Conservation (phyloP, 2,797 vertebrate species). For the Pipistrellus kuhlii region DNA sequence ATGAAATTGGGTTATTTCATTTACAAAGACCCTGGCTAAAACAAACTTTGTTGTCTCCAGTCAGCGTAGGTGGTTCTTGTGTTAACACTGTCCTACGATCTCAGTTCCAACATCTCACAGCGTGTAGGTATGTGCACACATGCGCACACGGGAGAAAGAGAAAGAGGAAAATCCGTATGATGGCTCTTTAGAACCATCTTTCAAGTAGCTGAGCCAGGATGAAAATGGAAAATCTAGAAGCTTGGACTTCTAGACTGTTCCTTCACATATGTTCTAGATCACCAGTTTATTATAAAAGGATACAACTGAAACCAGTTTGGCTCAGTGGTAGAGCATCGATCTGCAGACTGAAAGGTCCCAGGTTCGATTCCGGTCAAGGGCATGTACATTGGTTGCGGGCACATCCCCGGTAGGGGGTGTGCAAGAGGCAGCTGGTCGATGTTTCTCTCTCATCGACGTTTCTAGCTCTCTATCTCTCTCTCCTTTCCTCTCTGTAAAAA, state of each 20-base stretch:
- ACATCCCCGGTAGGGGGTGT: no score
- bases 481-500: no score
- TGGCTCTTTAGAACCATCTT: not conserved
- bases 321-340: no score
- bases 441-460: no score
- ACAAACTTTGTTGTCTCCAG: not conserved
- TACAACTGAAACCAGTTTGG: not conserved
- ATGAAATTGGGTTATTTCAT: not conserved
- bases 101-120: not conserved
- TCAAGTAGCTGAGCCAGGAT: not conserved
- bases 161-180: not conserved
- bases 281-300: not conserved
- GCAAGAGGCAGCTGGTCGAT: no score
- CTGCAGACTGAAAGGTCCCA: no score
- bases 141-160: not conserved
- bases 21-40: not conserved
- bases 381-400: no score
- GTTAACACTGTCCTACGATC: not conserved
- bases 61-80: not conserved
- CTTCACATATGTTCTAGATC: not conserved
- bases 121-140: no score
- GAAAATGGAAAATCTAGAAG: not conserved
- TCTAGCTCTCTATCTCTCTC: no score
- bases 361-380: no score
- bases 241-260: not conserved